These are phyloP conservation scores for Phataginus tetradactyla DNA, from an alignment of 2,797 vertebrate genomes.

Conservation along the genomic window DNA sequence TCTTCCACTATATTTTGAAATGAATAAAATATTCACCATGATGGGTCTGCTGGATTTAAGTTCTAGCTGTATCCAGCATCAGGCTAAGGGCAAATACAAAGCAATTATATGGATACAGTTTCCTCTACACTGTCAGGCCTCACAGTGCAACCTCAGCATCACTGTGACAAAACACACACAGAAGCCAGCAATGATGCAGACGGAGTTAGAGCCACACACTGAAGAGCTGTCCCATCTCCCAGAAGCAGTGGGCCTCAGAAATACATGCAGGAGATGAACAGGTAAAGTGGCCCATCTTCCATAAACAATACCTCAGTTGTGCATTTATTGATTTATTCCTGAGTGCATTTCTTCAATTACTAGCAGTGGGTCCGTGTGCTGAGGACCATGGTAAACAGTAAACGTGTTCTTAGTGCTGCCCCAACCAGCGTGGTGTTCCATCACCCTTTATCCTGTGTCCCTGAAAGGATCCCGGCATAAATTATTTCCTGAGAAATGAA, in stretches of 20 bases:
- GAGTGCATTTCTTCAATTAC: neutral
- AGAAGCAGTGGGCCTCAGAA: neutral
- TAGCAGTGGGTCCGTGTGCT: too few relatives aligned
- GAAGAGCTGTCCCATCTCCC: neutral
- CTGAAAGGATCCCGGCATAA: neutral
- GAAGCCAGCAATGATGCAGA: neutral
- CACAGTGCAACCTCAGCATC: too few relatives aligned
- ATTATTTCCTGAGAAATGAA: slow-evolving; percentile 59
- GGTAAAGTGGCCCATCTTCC: neutral
- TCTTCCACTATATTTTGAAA: neutral
- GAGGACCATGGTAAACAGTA: neutral
- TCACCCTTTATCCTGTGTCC: neutral
- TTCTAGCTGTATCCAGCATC: neutral
- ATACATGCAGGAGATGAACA: neutral
- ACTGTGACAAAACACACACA: neutral
- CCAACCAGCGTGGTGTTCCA: rapidly evolving
- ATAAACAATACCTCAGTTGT: neutral
- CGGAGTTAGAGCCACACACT: neutral
- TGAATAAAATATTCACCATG: neutral
- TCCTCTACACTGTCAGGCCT: neutral
- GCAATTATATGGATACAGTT: neutral
- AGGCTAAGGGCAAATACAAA: neutral
- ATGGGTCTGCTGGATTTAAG: neutral
- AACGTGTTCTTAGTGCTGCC: neutral
- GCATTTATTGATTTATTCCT: neutral